These are phyloP conservation scores for Psilopsiagon aymara DNA, from an alignment of 2,113 vertebrate genomes.

Conservation along the genomic window DNA sequence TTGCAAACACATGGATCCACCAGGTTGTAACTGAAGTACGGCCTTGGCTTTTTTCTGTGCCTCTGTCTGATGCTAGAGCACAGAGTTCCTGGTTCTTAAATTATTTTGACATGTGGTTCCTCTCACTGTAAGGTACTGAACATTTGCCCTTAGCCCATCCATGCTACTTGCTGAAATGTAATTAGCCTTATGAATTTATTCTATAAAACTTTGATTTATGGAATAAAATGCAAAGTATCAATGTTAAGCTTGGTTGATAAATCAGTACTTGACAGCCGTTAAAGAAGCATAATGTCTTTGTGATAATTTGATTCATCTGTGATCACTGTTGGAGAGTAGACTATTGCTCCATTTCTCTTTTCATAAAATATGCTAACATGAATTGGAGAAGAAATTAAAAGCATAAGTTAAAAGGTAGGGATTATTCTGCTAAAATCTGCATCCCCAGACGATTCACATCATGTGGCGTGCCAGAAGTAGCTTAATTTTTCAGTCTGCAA, in stretches of 20 bases:
- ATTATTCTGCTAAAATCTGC: neutral
- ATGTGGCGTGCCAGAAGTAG: neutral
- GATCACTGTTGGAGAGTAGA: neutral
- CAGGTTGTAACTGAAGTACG: neutral
- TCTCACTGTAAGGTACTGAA: neutral
- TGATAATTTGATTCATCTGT: neutral
- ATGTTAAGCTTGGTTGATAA: constrained; percentile 5
- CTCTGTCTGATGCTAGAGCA: neutral
- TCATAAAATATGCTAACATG: neutral
- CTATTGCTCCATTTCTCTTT: neutral
- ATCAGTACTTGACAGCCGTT: neutral
- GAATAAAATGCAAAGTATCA: neutral
- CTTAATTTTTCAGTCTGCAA: neutral
- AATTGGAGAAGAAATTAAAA: neutral
- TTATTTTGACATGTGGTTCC: neutral
- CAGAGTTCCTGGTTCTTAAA: neutral
- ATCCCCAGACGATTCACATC: neutral
- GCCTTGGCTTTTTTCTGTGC: neutral
- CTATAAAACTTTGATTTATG: neutral
- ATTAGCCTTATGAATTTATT: neutral
- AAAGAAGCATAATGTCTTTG: neutral
- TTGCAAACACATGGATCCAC: neutral
- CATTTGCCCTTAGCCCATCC: neutral
- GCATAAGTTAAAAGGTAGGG: neutral
- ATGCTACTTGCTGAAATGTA: neutral